Base-by-base conservation (phyloP, 2,797 vertebrate species). In the Pogonophryne albipinna region DNA sequence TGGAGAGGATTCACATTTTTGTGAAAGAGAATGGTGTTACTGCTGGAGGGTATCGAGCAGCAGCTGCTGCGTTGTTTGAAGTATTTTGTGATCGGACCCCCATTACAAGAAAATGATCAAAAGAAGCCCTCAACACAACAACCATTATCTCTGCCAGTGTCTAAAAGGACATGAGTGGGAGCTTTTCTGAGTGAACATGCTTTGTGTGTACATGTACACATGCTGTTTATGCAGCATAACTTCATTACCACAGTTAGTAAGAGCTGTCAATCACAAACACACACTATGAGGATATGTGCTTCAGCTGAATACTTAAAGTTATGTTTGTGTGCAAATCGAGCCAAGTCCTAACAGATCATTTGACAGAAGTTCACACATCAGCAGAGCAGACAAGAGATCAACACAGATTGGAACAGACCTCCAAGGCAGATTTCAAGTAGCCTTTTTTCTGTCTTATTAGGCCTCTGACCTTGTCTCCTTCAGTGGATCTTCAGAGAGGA, bases 401-500 rank as follows among this genome's bases (percentile, higher is more conserved):
- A 63, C 46, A 58, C 20, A 14, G 47, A 79, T 62, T 60, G 27
- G 51, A 76, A 47, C 15, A 59, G n/a, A 76, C 79, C 56, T 82
- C 38, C 49, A 72, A 65, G 77, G 51, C 34, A 62, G 51, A 84
- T 81, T 64, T 76, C 73, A 75, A 55, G 15, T 68, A 83, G 75
- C 78, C 76, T 81, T 88, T 88, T 66, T 23, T 31, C 66, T 69
- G 65, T 66, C 75, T 74, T 55, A 63, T 77, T 80, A 74, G 49
- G 62, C 61, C 19, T 68, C 66, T 72, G 77, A 83, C 77, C 87
- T 85, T 76, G 78, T 89, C 85, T 88, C 27, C 52, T 64, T 71
- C 66, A 71, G 49, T 78, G 65, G 83, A 74, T 85, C 71, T 31
- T 71, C 67, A 79, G 78, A 83, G 68, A 63, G 20, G 60, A 89